Conservation (phyloP, 2,113 vertebrate species). For the Gnathonemus longibarbis region DNA sequence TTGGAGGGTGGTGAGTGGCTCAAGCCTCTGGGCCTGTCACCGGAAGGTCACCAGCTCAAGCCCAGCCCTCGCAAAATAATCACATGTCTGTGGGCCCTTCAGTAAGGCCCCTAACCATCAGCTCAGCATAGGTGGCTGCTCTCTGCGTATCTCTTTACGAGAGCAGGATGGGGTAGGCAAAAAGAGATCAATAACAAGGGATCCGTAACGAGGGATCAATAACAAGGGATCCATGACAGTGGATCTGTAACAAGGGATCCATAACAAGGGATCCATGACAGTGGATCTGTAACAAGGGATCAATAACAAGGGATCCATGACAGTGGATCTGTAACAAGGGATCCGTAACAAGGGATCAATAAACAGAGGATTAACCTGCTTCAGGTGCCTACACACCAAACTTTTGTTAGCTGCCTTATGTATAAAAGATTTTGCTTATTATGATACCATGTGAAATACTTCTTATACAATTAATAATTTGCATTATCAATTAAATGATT, state of each 20-base stretch:
- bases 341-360: neutral
- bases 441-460: neutral
- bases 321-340: no score
- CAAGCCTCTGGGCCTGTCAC: neutral
- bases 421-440: neutral
- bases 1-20: neutral
- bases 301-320: neutral
- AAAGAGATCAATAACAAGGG: neutral
- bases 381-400: neutral
- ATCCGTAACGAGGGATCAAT: neutral
- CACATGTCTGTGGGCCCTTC: neutral
- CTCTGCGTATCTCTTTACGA: neutral
- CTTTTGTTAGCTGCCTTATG: neutral
- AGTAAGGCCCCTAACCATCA: neutral
- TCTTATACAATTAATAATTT: neutral
- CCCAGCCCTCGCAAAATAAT: neutral
- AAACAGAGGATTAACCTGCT: neutral
- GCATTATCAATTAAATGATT: neutral
- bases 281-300: neutral
- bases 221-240: neutral
- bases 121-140: neutral
- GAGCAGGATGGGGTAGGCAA: neutral
- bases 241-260: neutral
- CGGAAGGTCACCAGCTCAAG: neutral
- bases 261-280: no score